A percentile compares a stretch with the other conserved stretches of the same genome.
These are phyloP conservation scores for Drosophila sturtevanti DNA, from an alignment of 1,140 invertebrate genomes.

Conservation along the genomic window DNA sequence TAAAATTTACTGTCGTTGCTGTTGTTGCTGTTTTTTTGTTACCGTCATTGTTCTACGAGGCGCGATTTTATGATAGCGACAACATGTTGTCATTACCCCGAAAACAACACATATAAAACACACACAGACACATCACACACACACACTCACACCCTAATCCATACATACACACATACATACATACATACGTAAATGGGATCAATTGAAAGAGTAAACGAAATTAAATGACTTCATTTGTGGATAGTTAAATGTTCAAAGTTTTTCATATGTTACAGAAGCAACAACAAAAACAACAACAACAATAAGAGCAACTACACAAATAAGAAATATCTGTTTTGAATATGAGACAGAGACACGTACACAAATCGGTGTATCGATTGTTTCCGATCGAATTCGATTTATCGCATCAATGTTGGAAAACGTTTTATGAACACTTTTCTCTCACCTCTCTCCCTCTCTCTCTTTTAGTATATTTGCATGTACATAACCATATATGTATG, in stretches of 20 bases:
- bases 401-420: constrained; percentile 32
- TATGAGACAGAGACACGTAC: constrained; percentile 28
- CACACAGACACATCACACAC: background rate
- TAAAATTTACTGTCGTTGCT: constrained; percentile 60
- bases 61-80: constrained; percentile 53
- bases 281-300: background rate
- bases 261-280: constrained; percentile 11
- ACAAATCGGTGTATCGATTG: constrained; percentile 19
- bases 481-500: background rate
- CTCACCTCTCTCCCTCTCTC: too few relatives aligned
- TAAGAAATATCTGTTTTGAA: background rate
- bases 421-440: constrained; percentile 37
- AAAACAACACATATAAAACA: background rate
- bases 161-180: background rate
- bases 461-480: background rate
- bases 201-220: constrained; percentile 15
- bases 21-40: background rate
- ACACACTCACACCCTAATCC: background rate
- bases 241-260: constrained; percentile 14
- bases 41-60: constrained; percentile 51
- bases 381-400: background rate
- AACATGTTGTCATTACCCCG: constrained; percentile 25
- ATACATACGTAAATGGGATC: background rate
- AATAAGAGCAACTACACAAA: too few relatives aligned
- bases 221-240: constrained; percentile 18